phyloP scores from a whole-genome alignment of 1,140 invertebrate species.

The Gonioctena quinquepunctata region DNA sequence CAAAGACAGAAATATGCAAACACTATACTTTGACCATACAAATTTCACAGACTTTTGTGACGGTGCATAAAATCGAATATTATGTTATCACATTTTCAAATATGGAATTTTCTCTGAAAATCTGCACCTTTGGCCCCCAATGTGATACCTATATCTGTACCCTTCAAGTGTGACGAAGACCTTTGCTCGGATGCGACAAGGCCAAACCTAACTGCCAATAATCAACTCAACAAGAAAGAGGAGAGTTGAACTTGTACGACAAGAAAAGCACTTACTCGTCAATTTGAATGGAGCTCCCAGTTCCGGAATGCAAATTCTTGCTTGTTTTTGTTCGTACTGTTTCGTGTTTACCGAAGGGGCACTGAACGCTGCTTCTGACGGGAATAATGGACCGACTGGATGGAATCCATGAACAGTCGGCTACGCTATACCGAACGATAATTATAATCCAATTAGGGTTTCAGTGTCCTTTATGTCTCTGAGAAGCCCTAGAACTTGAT shows the following conservation, averaged over 20 bases:
- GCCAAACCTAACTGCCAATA: not conserved
- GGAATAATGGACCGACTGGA: not conserved
- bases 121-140: too few relatives aligned
- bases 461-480: not conserved
- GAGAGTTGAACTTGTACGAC: not conserved
- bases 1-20: too few relatives aligned
- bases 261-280: not conserved
- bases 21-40: too few relatives aligned
- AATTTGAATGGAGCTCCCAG: not conserved
- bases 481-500: not conserved
- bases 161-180: too few relatives aligned
- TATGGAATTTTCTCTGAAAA: too few relatives aligned
- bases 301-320: not conserved
- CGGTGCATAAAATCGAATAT: too few relatives aligned
- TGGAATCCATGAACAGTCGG: not conserved
- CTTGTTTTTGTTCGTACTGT: not conserved
- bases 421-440: not conserved
- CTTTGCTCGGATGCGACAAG: too few relatives aligned
- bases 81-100: too few relatives aligned
- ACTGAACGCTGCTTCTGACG: not conserved
- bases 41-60: too few relatives aligned
- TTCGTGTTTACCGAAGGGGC: not conserved
- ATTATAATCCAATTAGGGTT: not conserved
- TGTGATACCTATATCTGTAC: too few relatives aligned
- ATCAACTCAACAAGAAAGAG: not conserved